These are phyloP conservation scores for Ceraclea dissimilis DNA, from an alignment of 2,888 invertebrate genomes.

Conservation along the genomic window DNA sequence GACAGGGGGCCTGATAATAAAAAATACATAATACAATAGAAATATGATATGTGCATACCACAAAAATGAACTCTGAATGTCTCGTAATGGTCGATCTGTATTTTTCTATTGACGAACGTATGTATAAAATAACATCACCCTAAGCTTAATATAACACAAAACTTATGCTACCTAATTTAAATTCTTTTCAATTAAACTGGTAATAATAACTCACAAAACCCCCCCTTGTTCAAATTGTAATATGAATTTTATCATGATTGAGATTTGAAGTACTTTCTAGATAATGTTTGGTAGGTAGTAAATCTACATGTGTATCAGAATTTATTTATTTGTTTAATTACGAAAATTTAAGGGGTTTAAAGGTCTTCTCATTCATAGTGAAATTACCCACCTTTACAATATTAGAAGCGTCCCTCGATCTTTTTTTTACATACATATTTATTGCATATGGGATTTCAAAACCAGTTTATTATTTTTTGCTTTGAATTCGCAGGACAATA, in stretches of 20 bases:
- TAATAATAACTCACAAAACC: slow-evolving; percentile 3
- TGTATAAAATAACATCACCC: slow-evolving; percentile 9
- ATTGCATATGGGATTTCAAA: no score
- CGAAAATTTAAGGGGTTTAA: no score
- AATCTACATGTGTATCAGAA: no score
- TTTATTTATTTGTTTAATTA: no score
- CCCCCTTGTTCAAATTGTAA: no score
- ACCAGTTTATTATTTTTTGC: no score
- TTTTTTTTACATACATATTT: no score
- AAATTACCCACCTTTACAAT: no score
- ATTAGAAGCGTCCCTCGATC: no score
- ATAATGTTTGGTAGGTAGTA: no score
- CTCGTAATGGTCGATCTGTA: slow-evolving; percentile 10
- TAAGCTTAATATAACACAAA: slow-evolving; percentile 14
- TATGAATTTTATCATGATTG: not conserved
- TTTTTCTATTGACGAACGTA: slow-evolving; percentile 15
- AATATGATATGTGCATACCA: slow-evolving; percentile 14
- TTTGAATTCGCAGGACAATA: no score
- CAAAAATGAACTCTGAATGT: slow-evolving; percentile 6
- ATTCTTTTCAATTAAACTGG: slow-evolving; percentile 15
- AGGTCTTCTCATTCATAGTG: no score
- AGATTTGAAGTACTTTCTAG: not conserved
- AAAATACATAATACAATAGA: slow-evolving; percentile 5
- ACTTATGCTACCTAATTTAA: slow-evolving; percentile 20
- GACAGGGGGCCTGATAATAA: not conserved